phyloP scores from a whole-genome alignment of 2,113 vertebrate genomes.

The Colistium nudipinnis region DNA sequence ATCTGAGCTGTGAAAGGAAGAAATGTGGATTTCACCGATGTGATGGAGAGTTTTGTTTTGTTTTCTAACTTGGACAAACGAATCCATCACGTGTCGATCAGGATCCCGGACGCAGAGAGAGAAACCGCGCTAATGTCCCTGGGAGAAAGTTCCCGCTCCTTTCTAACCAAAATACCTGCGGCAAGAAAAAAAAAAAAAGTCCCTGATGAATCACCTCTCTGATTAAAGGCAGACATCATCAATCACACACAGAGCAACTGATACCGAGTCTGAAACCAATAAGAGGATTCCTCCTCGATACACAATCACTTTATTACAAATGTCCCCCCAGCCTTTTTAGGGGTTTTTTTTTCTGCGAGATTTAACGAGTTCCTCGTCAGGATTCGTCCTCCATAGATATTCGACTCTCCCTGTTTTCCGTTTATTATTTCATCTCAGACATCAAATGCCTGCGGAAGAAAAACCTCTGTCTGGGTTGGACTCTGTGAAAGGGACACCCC shows the following conservation, averaged over 20 bases:
- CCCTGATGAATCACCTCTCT: constrained; percentile 62
- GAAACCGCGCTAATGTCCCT: no score
- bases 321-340: constrained; percentile 18
- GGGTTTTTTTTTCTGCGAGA: constrained; percentile 30
- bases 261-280: constrained; percentile 54
- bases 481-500: background rate
- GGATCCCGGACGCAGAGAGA: no score
- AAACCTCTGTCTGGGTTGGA: background rate
- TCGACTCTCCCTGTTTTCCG: background rate
- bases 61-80: no score
- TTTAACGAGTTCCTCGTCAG: constrained; percentile 25
- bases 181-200: constrained; percentile 24
- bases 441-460: constrained; percentile 8
- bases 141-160: no score
- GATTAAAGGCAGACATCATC: constrained; percentile 70
- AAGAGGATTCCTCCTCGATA: constrained; percentile 47
- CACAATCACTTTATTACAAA: constrained; percentile 62
- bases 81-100: no score
- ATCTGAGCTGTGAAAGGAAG: no score
- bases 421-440: constrained; percentile 52
- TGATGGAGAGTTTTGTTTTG: no score
- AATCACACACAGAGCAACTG: constrained; percentile 40
- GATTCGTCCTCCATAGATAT: constrained; percentile 47
- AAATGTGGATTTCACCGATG: no score
- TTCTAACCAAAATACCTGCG: constrained; percentile 50